Conservation (phyloP, 2,888 invertebrate species). For the Melolontha melolontha region DNA sequence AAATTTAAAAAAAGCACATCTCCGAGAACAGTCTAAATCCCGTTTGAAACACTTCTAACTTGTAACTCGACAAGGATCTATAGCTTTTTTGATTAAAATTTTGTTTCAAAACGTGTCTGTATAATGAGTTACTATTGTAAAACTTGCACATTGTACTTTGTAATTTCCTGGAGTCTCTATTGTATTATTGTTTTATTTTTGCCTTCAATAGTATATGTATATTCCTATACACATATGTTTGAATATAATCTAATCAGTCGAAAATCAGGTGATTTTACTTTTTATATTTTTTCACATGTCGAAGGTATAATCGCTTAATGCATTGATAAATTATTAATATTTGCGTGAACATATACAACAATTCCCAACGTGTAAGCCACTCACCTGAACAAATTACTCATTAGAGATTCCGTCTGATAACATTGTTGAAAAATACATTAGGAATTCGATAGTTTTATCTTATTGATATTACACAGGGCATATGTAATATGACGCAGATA, state of each 20-base stretch:
- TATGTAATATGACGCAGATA: constrained; percentile 5
- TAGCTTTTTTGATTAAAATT: too few relatives aligned
- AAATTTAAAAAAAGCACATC: too few relatives aligned
- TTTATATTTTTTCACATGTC: neutral
- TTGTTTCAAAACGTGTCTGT: too few relatives aligned
- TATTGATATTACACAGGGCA: neutral
- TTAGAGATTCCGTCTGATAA: constrained; percentile 8
- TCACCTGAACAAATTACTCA: constrained; percentile 6
- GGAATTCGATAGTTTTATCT: constrained; percentile 9
- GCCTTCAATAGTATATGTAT: too few relatives aligned
- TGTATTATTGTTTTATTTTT: too few relatives aligned
- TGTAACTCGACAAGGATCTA: too few relatives aligned
- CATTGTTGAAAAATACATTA: neutral
- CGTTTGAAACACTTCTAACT: too few relatives aligned
- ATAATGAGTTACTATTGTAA: neutral
- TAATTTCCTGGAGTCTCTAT: neutral
- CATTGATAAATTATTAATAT: constrained; percentile 8
- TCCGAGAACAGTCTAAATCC: too few relatives aligned
- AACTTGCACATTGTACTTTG: constrained; percentile 7
- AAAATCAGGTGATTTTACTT: constrained; percentile 12
- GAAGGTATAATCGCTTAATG: neutral
- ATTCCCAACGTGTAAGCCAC: neutral
- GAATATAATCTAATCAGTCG: neutral
- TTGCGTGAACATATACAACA: neutral
- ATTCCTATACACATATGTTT: neutral